Evolutionary conservation across 2,888 invertebrate genomes (phyloP), one percentile per base, ranked within the genome.

Genomic region (Tetheella fluctuosa): DNA sequence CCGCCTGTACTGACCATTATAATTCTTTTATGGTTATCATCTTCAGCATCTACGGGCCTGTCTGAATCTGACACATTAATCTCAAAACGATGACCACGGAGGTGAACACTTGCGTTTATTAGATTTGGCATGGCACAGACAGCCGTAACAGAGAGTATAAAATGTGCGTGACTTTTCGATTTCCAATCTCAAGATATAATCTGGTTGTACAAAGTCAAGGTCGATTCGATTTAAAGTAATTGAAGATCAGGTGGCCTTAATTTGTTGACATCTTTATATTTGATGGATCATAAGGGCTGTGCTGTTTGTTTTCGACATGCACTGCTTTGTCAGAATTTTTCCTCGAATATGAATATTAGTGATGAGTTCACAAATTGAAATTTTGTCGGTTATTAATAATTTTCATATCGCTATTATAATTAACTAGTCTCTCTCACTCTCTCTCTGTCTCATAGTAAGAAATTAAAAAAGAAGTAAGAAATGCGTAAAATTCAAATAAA

Each of bases 121-220:
- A 76, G 74, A 85, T 88, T 83, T 74, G 77, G 77, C 78, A 82
- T 81, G 81, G 71, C 74, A 72, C 70, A 71, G 82, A 80, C 81
- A 79, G 71, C 76, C 82, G 82, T 86, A 77, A 81, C 85, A 86
- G 76, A 80, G 73, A 77, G 65, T 30, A 54, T 30, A 72, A 69
- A 73, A 80, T 81, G 78, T 75, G 84, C 83, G 83, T 84, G 85
- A 84, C 83, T 84, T 83, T 81, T 81, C 76, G 80, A 82, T 87
- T 84, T 84, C 70, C 78, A 83, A 83, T 83, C 77, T 71, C 65
- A 71, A 71, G 76, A 77, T 76, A 76, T 79, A 77, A 83, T 84
- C 78, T 80, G 70, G 73, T 74, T 76, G 68, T 72, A 72, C 74
- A 79, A 79, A 80, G 83, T 81, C 86, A 87, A 88, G 87, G 85